A percentile compares a stretch with the other conserved stretches of the same genome.
Evolutionary conservation across 2,888 invertebrate species (phyloP).

Genomic region (Leptinotarsa juncta): DNA sequence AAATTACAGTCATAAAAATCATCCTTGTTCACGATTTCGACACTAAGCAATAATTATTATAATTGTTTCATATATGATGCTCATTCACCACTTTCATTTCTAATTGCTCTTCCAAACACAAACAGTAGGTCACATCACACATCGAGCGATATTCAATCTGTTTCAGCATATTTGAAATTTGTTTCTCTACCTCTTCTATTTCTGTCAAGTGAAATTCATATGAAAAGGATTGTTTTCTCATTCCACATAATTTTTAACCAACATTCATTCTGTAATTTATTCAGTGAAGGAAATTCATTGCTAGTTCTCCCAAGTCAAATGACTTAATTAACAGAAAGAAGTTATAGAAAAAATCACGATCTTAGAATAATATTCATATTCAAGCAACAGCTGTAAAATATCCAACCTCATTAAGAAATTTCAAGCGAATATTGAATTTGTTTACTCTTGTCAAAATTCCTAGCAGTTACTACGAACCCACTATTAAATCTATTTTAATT

Average conservation of each 20-base stretch:
- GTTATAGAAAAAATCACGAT: neutral
- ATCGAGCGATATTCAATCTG: neutral
- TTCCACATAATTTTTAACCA: neutral
- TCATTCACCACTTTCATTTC: constrained; percentile 14
- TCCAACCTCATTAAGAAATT: constrained; percentile 17
- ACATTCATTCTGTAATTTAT: neutral
- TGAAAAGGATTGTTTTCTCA: neutral
- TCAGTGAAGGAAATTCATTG: neutral
- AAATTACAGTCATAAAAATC: constrained; percentile 39
- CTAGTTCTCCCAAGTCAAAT: neutral
- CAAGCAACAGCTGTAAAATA: constrained; percentile 3
- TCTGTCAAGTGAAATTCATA: too few species aligned
- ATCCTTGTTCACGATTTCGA: constrained; percentile 35
- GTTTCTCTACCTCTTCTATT: too few species aligned
- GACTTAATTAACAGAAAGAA: neutral
- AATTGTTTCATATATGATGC: constrained; percentile 33
- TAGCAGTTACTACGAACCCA: constrained; percentile 6
- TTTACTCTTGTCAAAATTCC: constrained; percentile 16
- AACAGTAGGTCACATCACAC: constrained; percentile 12
- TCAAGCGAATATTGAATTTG: constrained; percentile 10
- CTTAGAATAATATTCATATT: constrained; percentile 3
- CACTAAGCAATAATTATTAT: constrained; percentile 34
- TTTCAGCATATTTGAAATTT: too few species aligned
- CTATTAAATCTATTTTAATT: constrained; percentile 41
- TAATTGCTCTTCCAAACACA: constrained; percentile 16